Evolutionary conservation across 2,797 vertebrate genomes (phyloP), one percentile per base, ranked within the genome.

Genomic region (Pygocentrus nattereri): DNA sequence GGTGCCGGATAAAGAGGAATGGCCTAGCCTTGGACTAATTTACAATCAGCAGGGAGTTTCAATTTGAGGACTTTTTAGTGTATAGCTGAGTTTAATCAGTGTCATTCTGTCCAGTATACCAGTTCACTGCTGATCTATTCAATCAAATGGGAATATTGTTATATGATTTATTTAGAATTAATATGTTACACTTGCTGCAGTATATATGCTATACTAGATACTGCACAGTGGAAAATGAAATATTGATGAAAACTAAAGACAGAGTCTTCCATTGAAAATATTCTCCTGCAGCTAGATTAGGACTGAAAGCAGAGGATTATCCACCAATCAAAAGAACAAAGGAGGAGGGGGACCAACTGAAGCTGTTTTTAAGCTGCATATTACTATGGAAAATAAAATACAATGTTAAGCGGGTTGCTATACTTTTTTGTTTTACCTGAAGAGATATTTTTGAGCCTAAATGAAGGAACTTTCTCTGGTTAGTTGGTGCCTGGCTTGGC

Each of bases 401-500:
- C 12, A 69, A 62, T 47, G 47, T 25, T 30, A 11, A 10, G n/a
- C n/a, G n/a, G n/a, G n/a, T n/a, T n/a, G 27, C 15, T 61, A 27
- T 34, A 65, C 27, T 30, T 31, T 19, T 38, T 34, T 65, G n/a
- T 31, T 31, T 71, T 52, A 31, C 19, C 19, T 13, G 30, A 31
- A 34, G 1, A 56, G 49, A 73, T 52, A 30, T 78, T 67, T 23
- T 56, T 79, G 58, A 65, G 49, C 67, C 31, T 71, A 74, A 65
- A 80, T 16, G 69, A 65, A 25, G 31, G 25, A 41, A 62, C 10
- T 18, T 31, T 79, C 69, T 58, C 64, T 8, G 41, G n/a, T 23
- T 16, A 8, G 16, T 38, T 64, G 12, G 19, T 72, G 58, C 15
- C 5, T 44, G 50, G 12, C 80, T 58, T 81, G n/a, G 12, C 41